Base-by-base conservation (phyloP, 2,888 invertebrate genomes). In the Eristalinus aeneus region DNA sequence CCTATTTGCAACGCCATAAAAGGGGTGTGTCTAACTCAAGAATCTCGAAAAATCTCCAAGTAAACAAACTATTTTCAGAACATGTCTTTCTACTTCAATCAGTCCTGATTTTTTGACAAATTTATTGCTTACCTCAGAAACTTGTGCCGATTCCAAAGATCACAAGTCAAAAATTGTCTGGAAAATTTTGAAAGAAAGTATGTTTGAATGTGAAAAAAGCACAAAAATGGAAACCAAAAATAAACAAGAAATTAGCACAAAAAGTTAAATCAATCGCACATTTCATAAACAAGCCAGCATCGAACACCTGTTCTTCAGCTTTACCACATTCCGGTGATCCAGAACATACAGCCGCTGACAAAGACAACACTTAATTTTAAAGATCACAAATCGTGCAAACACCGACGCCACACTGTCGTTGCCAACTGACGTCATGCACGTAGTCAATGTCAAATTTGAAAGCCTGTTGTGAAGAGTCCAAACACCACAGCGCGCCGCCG, bases 361-460 rank as follows among this genome's bases (percentile, higher is more conserved):
- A 27, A 2, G 27, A 27, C 27, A 5, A 27, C 46, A 16, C n/a
- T 16, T n/a, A 20, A 53, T 32, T 20, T 23, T 68, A 39, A 27
- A 54, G 23, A 36, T n/a, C 11, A 16, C 12, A 31, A 5, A 60
- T 31, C 61, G 22, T 71, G 10, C 60, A 34, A 31, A 8, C 27
- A 20, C 53, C 27, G 27, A 3, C 27, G 27, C 5, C 5, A 8
- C 27, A 20, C 53, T 5, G 27, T 27, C 27, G 27, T 27, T 27
- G 27, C 27, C 27, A 27, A 27, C 36, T 78, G 78, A 79, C 79
- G 72, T 61, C 53, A 79, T 32, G 72, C 72, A 79, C 78, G 78
- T 79, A 79, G 53, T 22, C 78, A 58, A 27, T 71, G 64, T 56
- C 36, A 31, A 31, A 9, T 60, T n/a, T 58, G 23, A 12, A 6